Evolutionary conservation across 1,140 invertebrate genomes (phyloP), one percentile per base, ranked within the genome.

Genomic region (Lepidurus packardi): DNA sequence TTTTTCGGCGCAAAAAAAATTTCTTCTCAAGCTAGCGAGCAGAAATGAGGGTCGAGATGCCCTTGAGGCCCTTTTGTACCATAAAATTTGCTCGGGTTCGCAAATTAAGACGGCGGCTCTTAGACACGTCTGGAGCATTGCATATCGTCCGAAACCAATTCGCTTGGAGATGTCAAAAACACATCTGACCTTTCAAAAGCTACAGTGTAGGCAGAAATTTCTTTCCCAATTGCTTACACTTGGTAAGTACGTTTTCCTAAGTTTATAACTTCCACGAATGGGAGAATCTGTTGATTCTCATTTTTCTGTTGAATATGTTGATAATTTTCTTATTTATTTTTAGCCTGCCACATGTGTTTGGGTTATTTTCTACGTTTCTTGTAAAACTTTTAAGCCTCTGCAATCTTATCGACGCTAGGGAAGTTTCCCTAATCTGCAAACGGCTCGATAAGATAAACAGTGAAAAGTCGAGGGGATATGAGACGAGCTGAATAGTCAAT

Each of bases 41-140:
- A 21, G 16, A 65, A 65, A n/a, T 65, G 53, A 65, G 53, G 53
- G 13, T 21, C 8, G 21, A 65, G 21, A 65, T 21, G 53, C 53
- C 53, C 53, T 65, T 65, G 53, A 65, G 21, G 53, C 21, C 53
- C 53, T 65, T 65, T 65, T 65, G 53, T 65, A 65, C 53, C 53
- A 65, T 65, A 65, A 65, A 65, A 65, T 65, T 65, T 65, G 53
- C 53, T 16, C 53, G 53, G 16, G 53, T 65, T 9, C 16, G 53
- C 53, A 65, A 65, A 65, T 65, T 65, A 16, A 65, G 53, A 65
- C 53, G 8, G 16, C 21, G 0, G 4, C 13, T 1, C 53, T 21
- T 65, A 21, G 13, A 65, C 53, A 65, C 53, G 53, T 65, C 21
- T 65, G 13, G 21, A 65, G 53, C 53, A 21, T 65, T 65, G 53